Evolutionary conservation across 2,888 invertebrate species (phyloP).

Genomic region (Rambutsinella grinnellia): DNA sequence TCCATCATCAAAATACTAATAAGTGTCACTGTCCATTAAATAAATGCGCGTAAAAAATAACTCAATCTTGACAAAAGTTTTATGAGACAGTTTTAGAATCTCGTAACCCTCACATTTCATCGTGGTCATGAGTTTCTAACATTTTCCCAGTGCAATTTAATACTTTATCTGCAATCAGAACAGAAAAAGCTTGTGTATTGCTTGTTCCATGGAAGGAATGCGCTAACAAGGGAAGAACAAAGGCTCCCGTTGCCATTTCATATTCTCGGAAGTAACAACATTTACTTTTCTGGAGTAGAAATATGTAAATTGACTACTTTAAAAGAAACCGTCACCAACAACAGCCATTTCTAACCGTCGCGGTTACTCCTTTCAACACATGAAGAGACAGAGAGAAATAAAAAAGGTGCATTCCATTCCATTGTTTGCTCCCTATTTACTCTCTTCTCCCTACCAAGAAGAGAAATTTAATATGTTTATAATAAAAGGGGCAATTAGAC

Average conservation of each 20-base stretch:
- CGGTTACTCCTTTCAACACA: background rate
- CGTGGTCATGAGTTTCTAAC: background rate
- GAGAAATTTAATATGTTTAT: background rate
- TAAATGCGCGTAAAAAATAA: background rate
- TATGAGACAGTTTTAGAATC: background rate
- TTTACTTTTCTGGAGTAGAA: no score
- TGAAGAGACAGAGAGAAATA: no score
- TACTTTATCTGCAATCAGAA: background rate
- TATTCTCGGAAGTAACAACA: background rate
- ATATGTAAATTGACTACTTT: background rate
- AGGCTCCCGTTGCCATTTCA: background rate
- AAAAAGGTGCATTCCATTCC: background rate
- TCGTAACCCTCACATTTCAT: background rate
- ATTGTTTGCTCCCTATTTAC: background rate
- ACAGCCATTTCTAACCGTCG: no score
- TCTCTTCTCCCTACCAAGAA: no score
- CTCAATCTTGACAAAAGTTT: no score
- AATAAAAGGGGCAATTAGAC: slow-evolving; percentile 2
- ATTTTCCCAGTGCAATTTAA: background rate
- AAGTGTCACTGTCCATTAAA: background rate
- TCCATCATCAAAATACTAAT: background rate
- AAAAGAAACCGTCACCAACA: background rate
- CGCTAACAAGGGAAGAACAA: background rate
- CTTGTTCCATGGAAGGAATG: background rate
- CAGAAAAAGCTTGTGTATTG: no score